phyloP scores from a whole-genome alignment of 2,797 vertebrate species.

The Sebastes wilsoni region DNA sequence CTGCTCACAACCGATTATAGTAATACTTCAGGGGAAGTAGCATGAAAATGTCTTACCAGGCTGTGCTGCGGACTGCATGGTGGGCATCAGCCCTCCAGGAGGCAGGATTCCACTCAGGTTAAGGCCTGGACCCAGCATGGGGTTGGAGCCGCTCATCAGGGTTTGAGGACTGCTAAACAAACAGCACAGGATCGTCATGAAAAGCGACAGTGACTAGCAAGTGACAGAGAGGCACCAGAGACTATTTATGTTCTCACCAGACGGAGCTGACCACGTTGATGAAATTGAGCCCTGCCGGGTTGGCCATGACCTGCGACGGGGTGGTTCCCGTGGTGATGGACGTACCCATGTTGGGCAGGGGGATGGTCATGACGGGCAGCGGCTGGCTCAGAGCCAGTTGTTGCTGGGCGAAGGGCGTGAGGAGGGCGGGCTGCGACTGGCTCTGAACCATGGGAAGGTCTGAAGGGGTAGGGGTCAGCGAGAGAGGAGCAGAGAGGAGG shows the following conservation, averaged over 20 bases:
- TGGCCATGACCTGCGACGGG: conserved; percentile 93
- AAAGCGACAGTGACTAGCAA: background rate
- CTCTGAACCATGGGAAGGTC: conserved; percentile 86
- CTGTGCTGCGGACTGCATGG: conserved; percentile 91
- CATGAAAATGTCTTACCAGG: conserved; percentile 80
- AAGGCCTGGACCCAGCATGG: conserved; percentile 92
- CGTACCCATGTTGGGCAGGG: conserved; percentile 83
- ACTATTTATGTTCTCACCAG: conserved; percentile 80
- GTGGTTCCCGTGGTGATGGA: conserved; percentile 92
- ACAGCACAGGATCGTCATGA: conserved; percentile 22
- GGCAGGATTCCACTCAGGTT: conserved; percentile 94
- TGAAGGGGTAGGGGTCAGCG: conserved; percentile 87
- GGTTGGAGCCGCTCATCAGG: conserved; percentile 93
- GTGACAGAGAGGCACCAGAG: background rate
- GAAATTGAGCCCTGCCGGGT: conserved; percentile 93
- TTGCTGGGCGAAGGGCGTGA: conserved; percentile 93
- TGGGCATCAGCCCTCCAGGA: conserved; percentile 90
- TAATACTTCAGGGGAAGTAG: background rate
- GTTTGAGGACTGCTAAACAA: conserved; percentile 91
- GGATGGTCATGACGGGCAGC: conserved; percentile 96
- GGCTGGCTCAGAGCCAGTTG: conserved; percentile 92
- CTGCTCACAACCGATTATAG: background rate
- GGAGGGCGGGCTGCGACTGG: conserved; percentile 86
- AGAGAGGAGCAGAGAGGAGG: conserved; percentile 87
- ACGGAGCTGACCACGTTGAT: conserved; percentile 96